Base-by-base conservation (phyloP, 2,113 vertebrate genomes). In the Sinocyclocheilus anophthalmus region DNA sequence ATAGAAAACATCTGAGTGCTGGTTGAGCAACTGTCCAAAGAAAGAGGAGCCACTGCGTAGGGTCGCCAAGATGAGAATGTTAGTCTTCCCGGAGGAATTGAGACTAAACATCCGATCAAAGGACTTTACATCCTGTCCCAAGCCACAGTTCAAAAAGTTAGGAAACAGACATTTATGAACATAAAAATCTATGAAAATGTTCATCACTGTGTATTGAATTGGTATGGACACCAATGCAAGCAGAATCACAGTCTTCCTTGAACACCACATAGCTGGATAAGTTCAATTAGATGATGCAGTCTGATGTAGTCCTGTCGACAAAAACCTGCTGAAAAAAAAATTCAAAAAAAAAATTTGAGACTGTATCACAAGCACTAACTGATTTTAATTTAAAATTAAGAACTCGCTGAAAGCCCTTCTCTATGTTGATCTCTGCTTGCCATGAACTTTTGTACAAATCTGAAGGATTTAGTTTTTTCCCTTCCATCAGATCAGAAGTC, bases 171-270 rank as follows among this genome's bases (percentile, higher is more conserved):
- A 97, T 83, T 94, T 93, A 81, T 96, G 95, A 89, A 97, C 50
- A 53, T 4, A 53, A 14, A 95, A 69, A 91, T 96, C 94, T 0
- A 96, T 97, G 91, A 98, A 97, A 37, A 96, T 98, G 50, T 96
- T 96, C 91, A 98, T 97, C 81, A 96, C 97, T 0, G 97, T 98
- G 93, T 97, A 98, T 92, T 98, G 97, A 89, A 98, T 96, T 45
- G 96, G 97, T 26, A 98, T 95, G 80, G 97, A 98, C 86, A 96
- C 96, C 93, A 97, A 94, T 80, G 96, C 97, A 69, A 98, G 94
- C 93, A 98, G 94, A 93, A 98, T 94, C 94, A 98, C 95, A 90
- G 96, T 96, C 96, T 97, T 98, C 97, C 97, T 97, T 88, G 96
- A 98, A 95, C 97, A 98, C 94, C 96, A 94, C 42, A 42, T 42